Evolutionary conservation across 2,888 invertebrate species (phyloP).

Genomic region (Ypsolopha scabrella): DNA sequence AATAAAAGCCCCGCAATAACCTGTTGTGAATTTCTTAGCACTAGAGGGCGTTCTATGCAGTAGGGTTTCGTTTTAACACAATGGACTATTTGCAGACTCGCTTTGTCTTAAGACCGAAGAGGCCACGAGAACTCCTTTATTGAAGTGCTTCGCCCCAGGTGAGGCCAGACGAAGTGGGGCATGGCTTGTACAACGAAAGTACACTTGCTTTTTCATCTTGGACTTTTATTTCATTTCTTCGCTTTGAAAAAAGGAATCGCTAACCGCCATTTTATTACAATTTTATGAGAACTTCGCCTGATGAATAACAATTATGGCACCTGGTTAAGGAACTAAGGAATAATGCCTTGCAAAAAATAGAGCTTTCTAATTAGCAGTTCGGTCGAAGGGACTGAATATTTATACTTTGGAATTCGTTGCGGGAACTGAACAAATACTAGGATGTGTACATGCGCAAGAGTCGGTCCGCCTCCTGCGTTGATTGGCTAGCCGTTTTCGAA

Average conservation of each 20-base stretch:
- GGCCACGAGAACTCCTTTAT: conserved; percentile 12
- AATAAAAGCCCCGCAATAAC: conserved; percentile 36
- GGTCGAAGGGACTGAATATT: conserved; percentile 1
- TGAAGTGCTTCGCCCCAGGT: conserved; percentile 6
- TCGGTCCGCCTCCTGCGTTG: conserved; percentile 47
- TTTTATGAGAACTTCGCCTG: background rate
- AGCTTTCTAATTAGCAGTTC: conserved; percentile 1
- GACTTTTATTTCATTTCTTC: background rate
- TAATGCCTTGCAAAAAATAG: background rate
- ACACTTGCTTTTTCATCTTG: background rate
- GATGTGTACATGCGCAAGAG: conserved; percentile 40
- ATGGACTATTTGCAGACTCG: conserved; percentile 49
- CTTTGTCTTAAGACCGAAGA: conserved; percentile 44
- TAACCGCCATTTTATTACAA: background rate
- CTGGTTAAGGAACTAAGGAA: background rate
- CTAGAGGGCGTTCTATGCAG: background rate
- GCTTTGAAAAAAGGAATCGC: background rate
- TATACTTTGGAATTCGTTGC: background rate
- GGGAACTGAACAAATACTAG: background rate
- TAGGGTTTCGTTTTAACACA: conserved; percentile 26
- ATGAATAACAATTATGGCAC: background rate
- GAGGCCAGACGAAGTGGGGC: conserved; percentile 6
- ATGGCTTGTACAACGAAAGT: conserved; percentile 1
- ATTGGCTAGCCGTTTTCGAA: conserved; percentile 52
- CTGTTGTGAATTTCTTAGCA: conserved; percentile 10